Base-by-base conservation (phyloP, 2,797 vertebrate species). In the Xenopus petersii region DNA sequence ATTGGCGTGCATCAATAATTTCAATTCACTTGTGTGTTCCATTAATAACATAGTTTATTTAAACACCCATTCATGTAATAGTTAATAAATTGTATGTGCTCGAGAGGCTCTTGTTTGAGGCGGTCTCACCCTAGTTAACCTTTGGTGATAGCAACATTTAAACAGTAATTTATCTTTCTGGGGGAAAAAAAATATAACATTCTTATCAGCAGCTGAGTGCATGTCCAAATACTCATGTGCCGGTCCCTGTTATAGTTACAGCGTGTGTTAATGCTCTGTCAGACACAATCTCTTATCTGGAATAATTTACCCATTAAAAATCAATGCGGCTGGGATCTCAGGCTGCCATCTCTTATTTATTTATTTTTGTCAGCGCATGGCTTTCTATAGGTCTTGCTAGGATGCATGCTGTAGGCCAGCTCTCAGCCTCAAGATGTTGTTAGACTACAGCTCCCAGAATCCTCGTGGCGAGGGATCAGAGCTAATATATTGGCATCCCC, bases 81-180 rank as follows among this genome's bases (percentile, higher is more conserved):
- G 60, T 64, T 56, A 46, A 71, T 33, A 16, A n/a, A 33, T 60
- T 64, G 48, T 58, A 12, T 48, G 12, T 17, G 2, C 60, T 59
- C 33, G 65, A 42, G 54, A 59, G 64, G 12, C 55, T 48, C 69
- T 68, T 72, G 70, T 72, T 77, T 71, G 42, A 70, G 76, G 48
- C 71, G n/a, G 61, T 61, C 70, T 79, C 61, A 79, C 71, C 76
- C 76, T 69, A 70, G 76, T 74, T 79, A 74, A 79, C 76, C 76
- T 61, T 46, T 51, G 30, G 66, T n/a, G 71, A 79, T 74, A 74
- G 60, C 64, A 74, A 54, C 61, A 15, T 77, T 70, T 74, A 70
- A 74, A 59, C 67, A 54, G 71, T 17, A 21, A 74, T 74, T 79
- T 79, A 79, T 79, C 76, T 79, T 46, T 26, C 10, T 1, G 21